phyloP scores from a whole-genome alignment of 2,113 vertebrate genomes.

The Oostethus manadensis region DNA sequence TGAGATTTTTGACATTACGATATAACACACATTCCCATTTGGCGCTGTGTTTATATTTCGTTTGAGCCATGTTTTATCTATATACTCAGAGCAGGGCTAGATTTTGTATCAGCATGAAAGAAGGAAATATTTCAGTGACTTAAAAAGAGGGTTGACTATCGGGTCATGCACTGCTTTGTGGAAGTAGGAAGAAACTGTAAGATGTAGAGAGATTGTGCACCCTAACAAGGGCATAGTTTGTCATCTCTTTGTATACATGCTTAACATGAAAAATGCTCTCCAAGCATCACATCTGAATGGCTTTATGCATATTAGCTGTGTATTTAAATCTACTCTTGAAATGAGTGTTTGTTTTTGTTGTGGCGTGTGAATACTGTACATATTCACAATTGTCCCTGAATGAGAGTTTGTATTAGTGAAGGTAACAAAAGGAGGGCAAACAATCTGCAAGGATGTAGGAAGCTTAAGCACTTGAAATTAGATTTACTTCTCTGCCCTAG shows the following conservation, averaged over 20 bases:
- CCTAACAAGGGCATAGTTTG: neutral
- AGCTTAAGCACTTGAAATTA: slow-evolving; percentile 13
- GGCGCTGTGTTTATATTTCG: neutral
- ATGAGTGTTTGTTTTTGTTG: slow-evolving; percentile 11
- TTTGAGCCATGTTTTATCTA: neutral
- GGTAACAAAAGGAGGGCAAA: slow-evolving; percentile 25
- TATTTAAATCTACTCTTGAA: neutral
- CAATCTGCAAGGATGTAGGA: slow-evolving; percentile 23
- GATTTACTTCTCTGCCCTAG: slow-evolving; percentile 20
- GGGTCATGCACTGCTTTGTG: neutral
- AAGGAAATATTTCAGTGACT: neutral
- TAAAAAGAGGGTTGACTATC: neutral
- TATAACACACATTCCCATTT: neutral
- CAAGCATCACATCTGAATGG: neutral
- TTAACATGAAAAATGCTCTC: neutral
- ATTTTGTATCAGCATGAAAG: neutral
- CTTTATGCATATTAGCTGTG: slow-evolving; percentile 4
- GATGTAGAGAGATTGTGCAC: neutral
- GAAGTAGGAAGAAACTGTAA: too few relatives aligned
- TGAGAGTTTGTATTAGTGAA: slow-evolving; percentile 15
- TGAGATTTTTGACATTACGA: too few relatives aligned
- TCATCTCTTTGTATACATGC: neutral
- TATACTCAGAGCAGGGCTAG: neutral
- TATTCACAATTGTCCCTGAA: slow-evolving; percentile 13
- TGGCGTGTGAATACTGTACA: slow-evolving; percentile 12